Evolutionary conservation across 1,140 invertebrate genomes (phyloP), one percentile per base, ranked within the genome.

Genomic region (Bombus breviceps): DNA sequence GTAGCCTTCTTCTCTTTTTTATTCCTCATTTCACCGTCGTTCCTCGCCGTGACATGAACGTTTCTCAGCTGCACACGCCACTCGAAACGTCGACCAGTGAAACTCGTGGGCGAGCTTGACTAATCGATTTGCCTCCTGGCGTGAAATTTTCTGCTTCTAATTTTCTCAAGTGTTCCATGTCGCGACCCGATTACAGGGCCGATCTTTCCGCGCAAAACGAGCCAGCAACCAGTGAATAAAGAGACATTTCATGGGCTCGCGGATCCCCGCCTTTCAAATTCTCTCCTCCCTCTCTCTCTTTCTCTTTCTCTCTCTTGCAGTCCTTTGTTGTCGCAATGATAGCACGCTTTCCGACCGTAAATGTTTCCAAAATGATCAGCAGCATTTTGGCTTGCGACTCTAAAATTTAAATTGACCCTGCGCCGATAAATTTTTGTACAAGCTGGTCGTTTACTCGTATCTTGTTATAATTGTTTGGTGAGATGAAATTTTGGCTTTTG

Each of bases 111-210:
- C 62, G 47, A 71, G 47, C 10, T 39, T 28, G 37, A 25, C 25
- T 78, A 39, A 84, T 84, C 83, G 68, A 85, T 85, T 43, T 41
- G 34, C 4, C 15, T 25, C 13, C 62, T 41, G 22, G 41, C 32
- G 68, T 80, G 77, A 80, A 72, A 72, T 72, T 59, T 59, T 59
- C 34, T 71, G 43, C 66, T 73, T 47, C 83, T 32, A 59, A 83
- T 85, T 85, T 62, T 25, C 32, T 53, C 32, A 41, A 69, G 66
- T 71, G 53, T 79, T 43, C 32, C 59, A 37, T 64, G n/a, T 28
- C 39, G 34, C 64, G 64, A 37, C 47, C 68, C 57, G 76, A 62
- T 79, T 78, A 57, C 47, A 53, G 47, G 18, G 10, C 34, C 10
- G 34, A 83, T n/a, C 22, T 12, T 28, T 78, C n/a, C 59, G 22